Evolutionary conservation across 2,888 invertebrate species (phyloP), one percentile per base, ranked within the genome.

Genomic region (Priocnemis perturbator): DNA sequence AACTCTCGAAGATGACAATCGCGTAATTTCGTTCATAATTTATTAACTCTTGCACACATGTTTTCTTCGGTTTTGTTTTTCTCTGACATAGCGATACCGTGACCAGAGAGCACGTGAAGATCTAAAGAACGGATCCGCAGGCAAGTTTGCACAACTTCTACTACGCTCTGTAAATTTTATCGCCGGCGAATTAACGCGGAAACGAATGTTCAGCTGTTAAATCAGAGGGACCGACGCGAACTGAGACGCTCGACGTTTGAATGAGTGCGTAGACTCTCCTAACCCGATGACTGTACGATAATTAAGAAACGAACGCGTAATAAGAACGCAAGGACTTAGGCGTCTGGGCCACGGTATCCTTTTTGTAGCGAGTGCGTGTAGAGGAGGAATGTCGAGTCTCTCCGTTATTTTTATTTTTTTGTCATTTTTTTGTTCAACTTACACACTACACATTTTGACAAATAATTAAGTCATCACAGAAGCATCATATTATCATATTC

Each of bases 401-500:
- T 67, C 48, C 64, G 50, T 66, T 21, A 61, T 53, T 48, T 61
- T 60, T 60, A 47, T 50, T 55, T 44, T 37, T 37, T 37, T 37
- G 37, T 37, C 7, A 37, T 37, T 37, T 37, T 37, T 37, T 37
- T 4, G 26, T 26, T 37, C 37, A 37, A 37, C 37, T 83, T 77
- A 75, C 75, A 77, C 69, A 76, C 80, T 83, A 79, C 77, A 85
- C 83, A 85, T 86, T 85, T 85, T 83, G 83, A 85, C 82, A 85
- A 85, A 84, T 83, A 85, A 81, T 85, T 85, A 85, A 84, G 78
- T 87, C 87, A 88, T 88, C 88, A 87, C 88, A 88, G 88, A 89
- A 89, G 88, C 89, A 85, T 89, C 84, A 84, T 84, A 81, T 85
- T 85, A 83, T 83, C 83, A 77, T 86, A 83, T 83, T 83, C 81